phyloP scores from a whole-genome alignment of 2,888 invertebrate genomes.

The Cephonodes hylas region DNA sequence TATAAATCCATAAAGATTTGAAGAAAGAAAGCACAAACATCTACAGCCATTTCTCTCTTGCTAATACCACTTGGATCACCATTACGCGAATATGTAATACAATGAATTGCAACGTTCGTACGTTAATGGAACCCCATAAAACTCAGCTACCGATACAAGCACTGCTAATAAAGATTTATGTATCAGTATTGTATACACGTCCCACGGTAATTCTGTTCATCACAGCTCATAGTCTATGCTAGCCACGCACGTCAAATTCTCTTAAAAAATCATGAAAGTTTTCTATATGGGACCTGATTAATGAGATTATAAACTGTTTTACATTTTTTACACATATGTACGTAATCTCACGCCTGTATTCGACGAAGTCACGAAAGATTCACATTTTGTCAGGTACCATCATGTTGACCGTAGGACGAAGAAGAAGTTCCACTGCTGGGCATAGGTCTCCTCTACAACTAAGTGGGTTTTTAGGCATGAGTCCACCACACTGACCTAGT shows the following conservation, averaged over 20 bases:
- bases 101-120: neutral
- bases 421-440: neutral
- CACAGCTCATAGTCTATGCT: neutral
- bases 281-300: neutral
- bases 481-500: too few species aligned
- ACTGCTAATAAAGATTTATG: slow-evolving; percentile 35
- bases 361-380: too few species aligned
- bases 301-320: neutral
- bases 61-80: too few species aligned
- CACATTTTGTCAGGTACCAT: too few species aligned
- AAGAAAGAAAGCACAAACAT: too few species aligned
- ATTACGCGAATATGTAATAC: too few species aligned
- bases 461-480: neutral
- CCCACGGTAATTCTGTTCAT: slow-evolving; percentile 30
- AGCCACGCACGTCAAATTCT: neutral
- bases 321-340: too few species aligned
- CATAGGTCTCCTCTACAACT: neutral
- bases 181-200: slow-evolving; percentile 31
- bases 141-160: slow-evolving; percentile 4
- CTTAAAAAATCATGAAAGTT: neutral
- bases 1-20: too few species aligned
- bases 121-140: neutral
- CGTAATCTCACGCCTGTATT: too few species aligned
- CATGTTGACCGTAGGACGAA: too few species aligned
- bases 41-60: too few species aligned